Evolutionary conservation across 2,113 vertebrate species (phyloP).

Genomic region (Candoia aspera): DNA sequence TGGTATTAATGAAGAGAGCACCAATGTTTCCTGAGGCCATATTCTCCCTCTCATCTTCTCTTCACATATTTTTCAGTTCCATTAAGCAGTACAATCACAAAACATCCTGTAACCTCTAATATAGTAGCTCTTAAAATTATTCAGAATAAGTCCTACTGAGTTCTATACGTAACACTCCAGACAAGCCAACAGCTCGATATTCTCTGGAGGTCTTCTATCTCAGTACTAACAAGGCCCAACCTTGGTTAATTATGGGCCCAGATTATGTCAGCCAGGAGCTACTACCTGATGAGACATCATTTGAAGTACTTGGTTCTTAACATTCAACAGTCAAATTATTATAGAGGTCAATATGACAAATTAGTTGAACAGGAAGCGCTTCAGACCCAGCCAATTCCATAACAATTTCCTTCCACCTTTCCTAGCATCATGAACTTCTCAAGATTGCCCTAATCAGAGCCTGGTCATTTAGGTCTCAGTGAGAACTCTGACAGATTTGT

Average conservation of each 20-base stretch:
- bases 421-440: not conserved
- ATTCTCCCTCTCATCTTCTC: not conserved
- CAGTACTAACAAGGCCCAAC: not conserved
- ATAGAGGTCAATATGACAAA: not conserved
- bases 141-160: not conserved
- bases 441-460: not conserved
- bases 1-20: not conserved
- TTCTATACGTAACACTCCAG: not conserved
- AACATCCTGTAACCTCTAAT: not conserved
- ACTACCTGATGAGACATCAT: not conserved
- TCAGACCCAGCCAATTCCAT: not conserved
- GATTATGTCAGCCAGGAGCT: not conserved
- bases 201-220: not conserved
- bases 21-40: not conserved
- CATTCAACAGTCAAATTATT: not conserved
- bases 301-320: not conserved
- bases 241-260: not conserved
- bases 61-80: not conserved
- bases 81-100: not conserved
- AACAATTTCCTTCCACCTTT: not conserved
- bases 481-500: not conserved
- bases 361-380: not conserved
- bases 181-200: not conserved
- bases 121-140: not conserved
- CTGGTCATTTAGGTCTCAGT: not conserved